Evolutionary conservation across 1,140 invertebrate genomes (phyloP), one percentile per base, ranked within the genome.

Genomic region (Drosophila simulans): DNA sequence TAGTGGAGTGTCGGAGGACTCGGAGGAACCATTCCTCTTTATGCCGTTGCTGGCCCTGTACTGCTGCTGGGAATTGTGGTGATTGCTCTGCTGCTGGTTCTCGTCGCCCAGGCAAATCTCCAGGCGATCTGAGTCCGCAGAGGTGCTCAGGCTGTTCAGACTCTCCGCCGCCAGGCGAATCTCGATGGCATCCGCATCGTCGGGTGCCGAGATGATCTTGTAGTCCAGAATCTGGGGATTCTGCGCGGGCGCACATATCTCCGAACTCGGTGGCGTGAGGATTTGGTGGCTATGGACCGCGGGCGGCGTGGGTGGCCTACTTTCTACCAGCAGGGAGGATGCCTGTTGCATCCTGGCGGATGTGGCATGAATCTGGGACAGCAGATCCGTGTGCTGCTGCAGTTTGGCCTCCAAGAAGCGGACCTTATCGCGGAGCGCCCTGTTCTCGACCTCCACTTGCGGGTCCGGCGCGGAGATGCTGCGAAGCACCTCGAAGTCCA

Each of bases 121-220:
- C 27, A 91, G 59, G 13, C 90, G 81, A 58, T 84, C 86, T 5
- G 90, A 91, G 56, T 91, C 90, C 0, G 72, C 66, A 0, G 88
- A 91, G 10, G 59, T 72, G 54, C 89, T 91, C 17, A 90, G 43
- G 45, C 84, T 84, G 48, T 86, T 88, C 0, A 86, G 13, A n/a
- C 78, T 86, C 54, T 91, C 86, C 3, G 84, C 80, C 0, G 90
- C 86, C 46, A 89, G 45, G 8, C 84, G 77, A 34, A 91, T 91
- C 46, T 91, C 90, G 22, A 91, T 85, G 40, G 81, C 68, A 45
- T 90, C 86, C 7, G 85, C 53, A 45, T 90, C 85, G 10, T 54
- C 73, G 8, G 70, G 54, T 7, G 82, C 37, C 2, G 90, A 51
- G 42, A 91, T 71, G 11, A 91, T 91, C n/a, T 90, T 91, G 37